Conservation (phyloP, 2,113 vertebrate genomes). For the Psilopogon haemacephalus region DNA sequence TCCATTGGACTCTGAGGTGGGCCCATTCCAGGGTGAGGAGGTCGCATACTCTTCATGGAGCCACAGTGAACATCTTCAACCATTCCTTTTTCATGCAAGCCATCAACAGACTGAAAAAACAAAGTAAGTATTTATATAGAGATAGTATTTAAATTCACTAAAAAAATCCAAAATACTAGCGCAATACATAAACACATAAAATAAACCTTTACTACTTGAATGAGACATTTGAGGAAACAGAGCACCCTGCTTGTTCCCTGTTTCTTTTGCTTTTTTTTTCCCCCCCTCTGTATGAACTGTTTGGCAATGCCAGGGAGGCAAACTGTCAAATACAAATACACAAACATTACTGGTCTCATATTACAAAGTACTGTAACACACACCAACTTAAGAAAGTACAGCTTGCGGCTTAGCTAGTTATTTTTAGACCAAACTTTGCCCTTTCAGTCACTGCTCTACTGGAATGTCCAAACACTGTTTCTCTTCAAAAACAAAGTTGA, state of each 20-base stretch:
- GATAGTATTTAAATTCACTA: background rate
- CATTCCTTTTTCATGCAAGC: constrained; percentile 91
- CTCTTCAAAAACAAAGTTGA: background rate
- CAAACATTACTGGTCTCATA: rapidly evolving
- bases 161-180: background rate
- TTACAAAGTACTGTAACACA: constrained; percentile 35
- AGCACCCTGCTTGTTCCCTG: background rate
- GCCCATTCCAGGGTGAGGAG: constrained; percentile 94
- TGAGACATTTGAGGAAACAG: background rate
- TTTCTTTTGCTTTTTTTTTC: background rate
- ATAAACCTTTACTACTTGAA: background rate
- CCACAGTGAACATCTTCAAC: constrained; percentile 91
- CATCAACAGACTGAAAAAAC: constrained; percentile 86
- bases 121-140: background rate
- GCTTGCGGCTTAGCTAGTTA: background rate
- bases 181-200: background rate
- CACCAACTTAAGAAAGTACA: background rate
- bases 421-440: constrained; percentile 44
- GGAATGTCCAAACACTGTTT: background rate
- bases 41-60: constrained; percentile 92
- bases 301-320: background rate
- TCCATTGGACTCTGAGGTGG: constrained; percentile 98
- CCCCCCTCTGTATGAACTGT: background rate
- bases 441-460: background rate
- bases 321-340: background rate